These are phyloP conservation scores for Melinopterus prodromus DNA, from an alignment of 2,888 invertebrate genomes.

Conservation along the genomic window DNA sequence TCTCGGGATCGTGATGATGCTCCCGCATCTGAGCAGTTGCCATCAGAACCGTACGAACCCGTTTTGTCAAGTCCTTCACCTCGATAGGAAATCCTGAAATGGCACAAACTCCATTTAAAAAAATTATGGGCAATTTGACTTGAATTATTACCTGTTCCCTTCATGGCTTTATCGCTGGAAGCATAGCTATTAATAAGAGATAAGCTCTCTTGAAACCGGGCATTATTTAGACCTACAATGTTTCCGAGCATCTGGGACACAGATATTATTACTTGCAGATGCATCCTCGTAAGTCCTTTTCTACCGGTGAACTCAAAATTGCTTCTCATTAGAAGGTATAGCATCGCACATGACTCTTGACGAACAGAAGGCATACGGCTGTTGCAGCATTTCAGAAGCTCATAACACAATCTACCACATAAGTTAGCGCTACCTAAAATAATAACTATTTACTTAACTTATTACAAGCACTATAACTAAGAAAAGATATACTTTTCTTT, in stretches of 20 bases:
- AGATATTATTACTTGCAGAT: slow-evolving; percentile 93
- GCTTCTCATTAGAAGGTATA: slow-evolving; percentile 92
- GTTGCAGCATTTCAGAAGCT: slow-evolving; percentile 84
- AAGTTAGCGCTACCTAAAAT: slow-evolving; percentile 74
- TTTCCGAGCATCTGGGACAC: slow-evolving; percentile 94
- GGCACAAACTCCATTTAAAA: slow-evolving; percentile 14
- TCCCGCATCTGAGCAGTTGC: slow-evolving; percentile 93
- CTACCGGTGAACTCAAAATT: slow-evolving; percentile 90
- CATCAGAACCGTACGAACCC: slow-evolving; percentile 93
- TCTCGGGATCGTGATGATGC: slow-evolving; percentile 90
- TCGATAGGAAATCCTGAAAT: slow-evolving; percentile 80
- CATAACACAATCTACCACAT: slow-evolving; percentile 83
- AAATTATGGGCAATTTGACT: background rate
- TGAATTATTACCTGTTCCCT: slow-evolving; percentile 75
- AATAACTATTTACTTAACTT: background rate
- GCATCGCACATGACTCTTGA: slow-evolving; percentile 89
- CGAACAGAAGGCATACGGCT: slow-evolving; percentile 85
- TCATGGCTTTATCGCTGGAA: slow-evolving; percentile 92
- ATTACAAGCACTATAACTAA: no score
- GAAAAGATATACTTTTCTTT: no score
- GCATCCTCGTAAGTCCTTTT: slow-evolving; percentile 87
- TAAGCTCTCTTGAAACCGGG: slow-evolving; percentile 93
- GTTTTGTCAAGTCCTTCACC: slow-evolving; percentile 91
- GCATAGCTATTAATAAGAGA: slow-evolving; percentile 94
- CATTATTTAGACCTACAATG: slow-evolving; percentile 89